Evolutionary conservation across 1,140 invertebrate genomes (phyloP), one percentile per base, ranked within the genome.

Genomic region (Centruroides sculpturatus): DNA sequence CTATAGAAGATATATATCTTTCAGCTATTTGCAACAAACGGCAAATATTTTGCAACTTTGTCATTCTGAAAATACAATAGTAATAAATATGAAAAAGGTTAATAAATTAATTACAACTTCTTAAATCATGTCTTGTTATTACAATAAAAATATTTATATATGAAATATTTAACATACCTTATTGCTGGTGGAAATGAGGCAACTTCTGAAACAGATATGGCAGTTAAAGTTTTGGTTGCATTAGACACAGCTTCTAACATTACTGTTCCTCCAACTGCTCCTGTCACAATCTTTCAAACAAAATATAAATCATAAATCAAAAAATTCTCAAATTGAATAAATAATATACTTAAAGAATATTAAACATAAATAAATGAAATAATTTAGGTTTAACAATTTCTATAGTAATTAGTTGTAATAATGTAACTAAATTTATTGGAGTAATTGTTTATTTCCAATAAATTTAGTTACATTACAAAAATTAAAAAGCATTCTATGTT

Each of bases 11-110:
- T 36, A 80, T 71, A 65, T 80, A 80, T 35, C 71, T 66, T 63
- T 79, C 77, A 6, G 75, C 77, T 35, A 79, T 70, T 70, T 74
- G 71, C 56, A 80, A 61, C 48, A 80, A 63, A 5, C 78, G 69
- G 49, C 77, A 72, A 57, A 79, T 77, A 61, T 74, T 74, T 66
- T 77, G 72, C 41, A 76, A 62, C 48, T 69, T 72, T 47, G 67
- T 69, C 47, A 72, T 69, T 67, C 74, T 76, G 59, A 46, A 64
- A 54, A 47, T 59, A 49, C 60, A 47, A 23, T 23, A 23, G 4
- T 50, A 55, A 36, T 46, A 55, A 47, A 57, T 49, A 63, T 41
- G 56, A 47, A 47, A 64, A 23, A 51, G 36, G 47, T 47, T 53
- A 47, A 64, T n/a, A 65, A 62, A 51, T 47, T 34, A 57, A 59